phyloP scores from a whole-genome alignment of 2,113 vertebrate genomes.

The Poicephalus meyeri region DNA sequence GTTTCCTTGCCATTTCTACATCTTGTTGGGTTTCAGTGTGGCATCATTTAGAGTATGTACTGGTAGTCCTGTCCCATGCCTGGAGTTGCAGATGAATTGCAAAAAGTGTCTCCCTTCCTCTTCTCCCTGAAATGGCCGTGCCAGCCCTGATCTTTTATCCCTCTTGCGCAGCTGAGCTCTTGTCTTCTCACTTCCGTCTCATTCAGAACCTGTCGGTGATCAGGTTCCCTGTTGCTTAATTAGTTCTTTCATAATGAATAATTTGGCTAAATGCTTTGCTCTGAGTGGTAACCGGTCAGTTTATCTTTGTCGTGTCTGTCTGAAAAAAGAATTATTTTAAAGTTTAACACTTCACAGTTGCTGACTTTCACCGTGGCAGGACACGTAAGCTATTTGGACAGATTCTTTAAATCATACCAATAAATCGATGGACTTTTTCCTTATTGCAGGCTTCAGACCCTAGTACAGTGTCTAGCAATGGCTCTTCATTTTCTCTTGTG shows the following conservation, averaged over 20 bases:
- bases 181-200: background rate
- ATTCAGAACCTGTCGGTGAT: background rate
- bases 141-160: background rate
- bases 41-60: too few species aligned
- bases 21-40: too few species aligned
- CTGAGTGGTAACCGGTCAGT: background rate
- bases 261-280: background rate
- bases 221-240: background rate
- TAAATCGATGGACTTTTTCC: background rate
- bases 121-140: background rate
- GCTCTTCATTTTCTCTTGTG: background rate
- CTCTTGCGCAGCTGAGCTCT: background rate
- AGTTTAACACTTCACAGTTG: background rate
- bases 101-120: background rate
- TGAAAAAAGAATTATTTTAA: background rate
- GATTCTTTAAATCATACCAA: background rate
- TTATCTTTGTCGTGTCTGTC: background rate
- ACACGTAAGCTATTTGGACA: background rate
- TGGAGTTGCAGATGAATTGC: background rate
- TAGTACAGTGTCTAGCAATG: background rate
- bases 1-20: too few species aligned
- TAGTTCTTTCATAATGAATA: background rate
- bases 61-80: background rate
- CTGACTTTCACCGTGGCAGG: background rate
- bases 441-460: background rate